Evolutionary conservation across 2,113 vertebrate species (phyloP).

Genomic region (Planiliza haematocheilus): DNA sequence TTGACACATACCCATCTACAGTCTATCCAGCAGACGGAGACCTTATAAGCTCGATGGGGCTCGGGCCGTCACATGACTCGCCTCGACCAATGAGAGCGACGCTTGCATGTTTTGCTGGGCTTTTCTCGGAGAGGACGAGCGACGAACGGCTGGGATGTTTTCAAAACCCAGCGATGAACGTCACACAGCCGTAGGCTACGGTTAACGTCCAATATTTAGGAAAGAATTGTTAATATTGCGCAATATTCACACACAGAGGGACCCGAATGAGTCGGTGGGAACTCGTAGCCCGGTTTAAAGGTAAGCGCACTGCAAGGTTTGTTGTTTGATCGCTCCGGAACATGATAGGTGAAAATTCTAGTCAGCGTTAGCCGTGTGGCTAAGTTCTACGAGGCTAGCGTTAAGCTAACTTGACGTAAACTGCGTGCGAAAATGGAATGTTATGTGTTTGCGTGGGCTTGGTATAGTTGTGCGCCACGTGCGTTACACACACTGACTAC

Average conservation of each 20-base stretch:
- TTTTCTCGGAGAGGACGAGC: conserved; percentile 82
- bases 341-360: conserved; percentile 37
- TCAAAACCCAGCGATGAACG: conserved; percentile 83
- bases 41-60: conserved; percentile 71
- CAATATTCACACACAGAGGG: conserved; percentile 30
- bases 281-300: conserved; percentile 61
- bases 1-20: conserved; percentile 67
- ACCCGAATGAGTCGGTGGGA: conserved; percentile 62
- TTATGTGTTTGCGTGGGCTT: conserved; percentile 71
- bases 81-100: conserved; percentile 69
- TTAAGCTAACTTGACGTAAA: conserved; percentile 78
- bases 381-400: conserved; percentile 69
- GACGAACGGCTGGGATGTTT: conserved; percentile 84
- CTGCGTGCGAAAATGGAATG: conserved; percentile 71
- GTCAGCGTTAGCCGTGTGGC: conserved; percentile 76
- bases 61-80: conserved; percentile 70
- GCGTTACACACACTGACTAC: conserved; percentile 52
- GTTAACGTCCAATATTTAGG: conserved; percentile 71
- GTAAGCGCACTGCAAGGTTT: conserved; percentile 69
- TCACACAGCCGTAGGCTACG: conserved; percentile 79
- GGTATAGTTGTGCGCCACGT: conserved; percentile 73
- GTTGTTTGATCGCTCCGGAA: conserved; percentile 26
- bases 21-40: conserved; percentile 70
- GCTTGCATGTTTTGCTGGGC: conserved; percentile 81
- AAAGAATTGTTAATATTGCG: conserved; percentile 57